phyloP scores from a whole-genome alignment of 2,888 invertebrate genomes.

The Athalia rosae region DNA sequence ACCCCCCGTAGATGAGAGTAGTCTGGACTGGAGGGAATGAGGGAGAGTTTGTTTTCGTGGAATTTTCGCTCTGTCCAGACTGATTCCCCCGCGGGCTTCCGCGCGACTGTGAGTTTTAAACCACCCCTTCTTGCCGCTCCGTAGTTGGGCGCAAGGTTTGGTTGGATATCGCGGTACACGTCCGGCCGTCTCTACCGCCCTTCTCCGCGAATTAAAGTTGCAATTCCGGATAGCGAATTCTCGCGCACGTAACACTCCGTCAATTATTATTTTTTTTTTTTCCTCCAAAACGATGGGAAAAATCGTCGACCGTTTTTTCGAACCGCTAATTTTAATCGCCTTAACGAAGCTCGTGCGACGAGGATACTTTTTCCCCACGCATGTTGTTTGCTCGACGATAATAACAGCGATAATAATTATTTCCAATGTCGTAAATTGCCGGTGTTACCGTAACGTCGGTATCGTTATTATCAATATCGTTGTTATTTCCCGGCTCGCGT shows the following conservation, averaged over 20 bases:
- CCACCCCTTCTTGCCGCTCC: not conserved
- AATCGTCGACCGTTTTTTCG: too few relatives aligned
- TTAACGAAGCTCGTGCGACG: too few relatives aligned
- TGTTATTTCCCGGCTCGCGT: not conserved
- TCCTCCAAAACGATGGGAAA: too few relatives aligned
- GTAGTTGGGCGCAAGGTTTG: not conserved
- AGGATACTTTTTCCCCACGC: too few relatives aligned
- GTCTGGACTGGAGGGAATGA: not conserved
- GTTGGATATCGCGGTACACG: not conserved
- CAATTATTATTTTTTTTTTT: too few relatives aligned
- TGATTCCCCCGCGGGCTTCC: constrained; percentile 65
- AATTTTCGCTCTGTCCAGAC: constrained; percentile 65
- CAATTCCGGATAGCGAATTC: too few relatives aligned
- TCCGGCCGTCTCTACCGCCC: not conserved
- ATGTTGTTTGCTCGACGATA: too few relatives aligned
- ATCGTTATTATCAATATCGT: not conserved
- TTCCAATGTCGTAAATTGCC: not conserved
- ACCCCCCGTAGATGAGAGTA: not conserved
- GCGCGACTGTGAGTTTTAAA: constrained; percentile 22
- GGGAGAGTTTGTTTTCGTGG: constrained; percentile 63
- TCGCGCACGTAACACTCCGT: too few relatives aligned
- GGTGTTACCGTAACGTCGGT: constrained; percentile 1
- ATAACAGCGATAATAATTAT: not conserved
- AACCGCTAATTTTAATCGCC: too few relatives aligned
- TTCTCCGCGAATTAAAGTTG: not conserved